Evolutionary conservation across 2,888 invertebrate genomes (phyloP).

Genomic region (Hirtodrosophila trivittata): DNA sequence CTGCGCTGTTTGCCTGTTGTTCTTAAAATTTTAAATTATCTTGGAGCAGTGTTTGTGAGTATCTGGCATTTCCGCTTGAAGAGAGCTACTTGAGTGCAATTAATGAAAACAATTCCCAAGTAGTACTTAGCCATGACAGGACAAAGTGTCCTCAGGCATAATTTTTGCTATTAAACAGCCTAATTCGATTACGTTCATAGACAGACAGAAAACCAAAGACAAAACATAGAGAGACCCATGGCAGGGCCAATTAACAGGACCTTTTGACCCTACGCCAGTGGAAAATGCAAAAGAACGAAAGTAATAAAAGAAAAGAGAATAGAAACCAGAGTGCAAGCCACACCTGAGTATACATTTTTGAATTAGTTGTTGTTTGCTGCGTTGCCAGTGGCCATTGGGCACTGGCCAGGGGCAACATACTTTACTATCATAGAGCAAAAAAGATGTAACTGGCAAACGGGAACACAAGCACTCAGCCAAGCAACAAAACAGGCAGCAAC

Average conservation of each 20-base stretch:
- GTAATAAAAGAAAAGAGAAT: background rate
- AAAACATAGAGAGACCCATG: constrained; percentile 8
- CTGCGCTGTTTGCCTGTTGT: too few relatives aligned
- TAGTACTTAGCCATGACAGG: background rate
- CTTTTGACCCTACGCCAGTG: constrained; percentile 18
- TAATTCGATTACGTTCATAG: constrained; percentile 56
- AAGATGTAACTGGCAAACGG: constrained; percentile 5
- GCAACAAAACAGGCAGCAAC: constrained; percentile 3
- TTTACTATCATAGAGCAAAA: constrained; percentile 35
- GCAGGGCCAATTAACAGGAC: constrained; percentile 11
- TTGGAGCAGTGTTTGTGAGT: background rate
- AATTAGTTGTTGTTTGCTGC: constrained; percentile 17
- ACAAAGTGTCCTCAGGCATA: constrained; percentile 14
- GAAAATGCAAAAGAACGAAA: constrained; percentile 11
- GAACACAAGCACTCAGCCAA: background rate
- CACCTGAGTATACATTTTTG: constrained; percentile 3
- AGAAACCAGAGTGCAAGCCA: background rate
- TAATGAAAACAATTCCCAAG: constrained; percentile 5
- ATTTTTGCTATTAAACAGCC: constrained; percentile 39
- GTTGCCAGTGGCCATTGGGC: constrained; percentile 39
- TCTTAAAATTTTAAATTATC: too few relatives aligned
- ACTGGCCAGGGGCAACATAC: constrained; percentile 6
- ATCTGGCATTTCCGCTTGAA: constrained; percentile 15
- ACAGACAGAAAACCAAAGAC: constrained; percentile 3
- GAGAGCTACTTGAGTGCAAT: constrained; percentile 11